Base-by-base conservation (phyloP, 2,797 vertebrate genomes). In the Danio tinwini region DNA sequence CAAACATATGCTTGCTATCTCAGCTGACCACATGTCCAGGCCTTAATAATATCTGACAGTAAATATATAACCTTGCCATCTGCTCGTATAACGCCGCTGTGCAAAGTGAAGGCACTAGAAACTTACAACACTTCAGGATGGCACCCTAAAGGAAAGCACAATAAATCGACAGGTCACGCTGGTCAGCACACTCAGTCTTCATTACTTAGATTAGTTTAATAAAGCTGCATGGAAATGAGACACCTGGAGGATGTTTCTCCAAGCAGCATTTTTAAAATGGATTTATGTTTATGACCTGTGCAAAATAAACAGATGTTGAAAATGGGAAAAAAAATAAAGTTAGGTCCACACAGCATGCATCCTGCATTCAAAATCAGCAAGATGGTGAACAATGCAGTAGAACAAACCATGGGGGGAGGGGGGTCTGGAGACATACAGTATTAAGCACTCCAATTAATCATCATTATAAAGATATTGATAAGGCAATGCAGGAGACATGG, bases 61-160 rank as follows among this genome's bases (percentile, higher is more conserved):
- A 91, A 91, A 92, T 85, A 90, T 83, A 78, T 47, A 90, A 84
- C 85, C 89, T 90, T 88, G 88, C 92, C 92, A 90, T 91, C 91
- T 91, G 90, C 61, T 71, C 9, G 2, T 82, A 80, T 85, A 88
- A 81, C 80, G 88, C 90, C 87, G 90, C 86, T 85, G 88, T 50
- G 61, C 68, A 72, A 69, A 78, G 49, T 16, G 10, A 49, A 62
- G 73, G 47, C 2, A 12, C 56, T 52, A 62, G 65, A 62, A 53
- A 61, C 69, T 68, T 67, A 83, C 92, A 45, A 79, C 88, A 81
- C 86, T 59, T 85, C 91, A 92, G 90, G 89, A 92, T 91, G 88
- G 92, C 84, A 86, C 85, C 83, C 59, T 19, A 87, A 88, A 78
- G 88, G 90, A 91, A 91, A 88, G 88, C 87, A 89, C 91, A 90